Conservation (phyloP, 2,888 invertebrate species). For the Siphonodentalium dalli region DNA sequence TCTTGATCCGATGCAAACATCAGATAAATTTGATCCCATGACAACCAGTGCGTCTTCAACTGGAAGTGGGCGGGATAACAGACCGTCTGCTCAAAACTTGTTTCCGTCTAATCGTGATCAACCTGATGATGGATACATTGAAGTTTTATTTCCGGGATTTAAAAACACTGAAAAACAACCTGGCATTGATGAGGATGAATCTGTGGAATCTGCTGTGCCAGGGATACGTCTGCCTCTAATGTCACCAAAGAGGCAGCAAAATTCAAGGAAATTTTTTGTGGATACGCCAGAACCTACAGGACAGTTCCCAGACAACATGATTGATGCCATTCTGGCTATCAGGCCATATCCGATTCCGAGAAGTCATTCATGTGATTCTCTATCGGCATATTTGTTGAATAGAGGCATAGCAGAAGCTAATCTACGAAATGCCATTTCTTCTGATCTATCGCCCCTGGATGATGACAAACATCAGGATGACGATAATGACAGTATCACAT, state of each 20-base stretch:
- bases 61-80: too few relatives aligned
- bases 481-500: conserved; percentile 51
- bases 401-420: conserved; percentile 10
- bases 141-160: conserved; percentile 10
- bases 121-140: conserved; percentile 7
- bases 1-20: too few relatives aligned
- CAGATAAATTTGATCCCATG: too few relatives aligned
- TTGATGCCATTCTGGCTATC: conserved; percentile 32
- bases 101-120: too few relatives aligned
- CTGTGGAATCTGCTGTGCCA: too few relatives aligned
- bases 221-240: too few relatives aligned
- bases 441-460: neutral
- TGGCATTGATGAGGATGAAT: too few relatives aligned
- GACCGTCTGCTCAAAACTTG: too few relatives aligned
- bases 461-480: neutral
- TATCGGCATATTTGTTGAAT: conserved; percentile 24
- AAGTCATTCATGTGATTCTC: conserved; percentile 24
- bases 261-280: neutral
- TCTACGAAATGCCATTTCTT: neutral
- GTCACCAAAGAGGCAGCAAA: too few relatives aligned
- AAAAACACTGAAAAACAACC: too few relatives aligned
- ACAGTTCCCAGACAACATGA: conserved; percentile 32
- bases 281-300: conserved; percentile 9
- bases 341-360: conserved; percentile 27
- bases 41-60: too few relatives aligned